Base-by-base conservation (phyloP, 2,113 vertebrate genomes). In the Lota lota region DNA sequence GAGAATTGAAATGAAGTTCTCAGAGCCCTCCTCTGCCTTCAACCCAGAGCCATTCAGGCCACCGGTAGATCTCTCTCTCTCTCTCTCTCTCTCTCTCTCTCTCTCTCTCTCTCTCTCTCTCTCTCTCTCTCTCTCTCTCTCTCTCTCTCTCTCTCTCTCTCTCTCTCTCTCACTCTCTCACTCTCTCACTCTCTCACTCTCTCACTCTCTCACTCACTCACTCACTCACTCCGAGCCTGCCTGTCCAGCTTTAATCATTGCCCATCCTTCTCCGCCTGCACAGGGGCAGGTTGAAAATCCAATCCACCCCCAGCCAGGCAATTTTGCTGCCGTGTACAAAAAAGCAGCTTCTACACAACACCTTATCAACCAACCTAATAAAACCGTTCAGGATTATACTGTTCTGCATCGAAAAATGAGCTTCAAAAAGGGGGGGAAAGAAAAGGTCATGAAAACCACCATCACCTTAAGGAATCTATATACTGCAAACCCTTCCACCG, bases 1-100 rank as follows among this genome's bases (percentile, higher is more conserved):
- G 63, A 40, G 61, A 61, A 73, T 79, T 14, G 64, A 79, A 84
- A 88, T 80, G 77, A 82, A 82, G 82, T 81, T 70, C 64, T 63
- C 1, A 10, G 56, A 58, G 70, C 63, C 77, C 78, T 79, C 78
- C 64, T 28, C 11, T 2, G 28, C 6, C 40, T 61, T 69, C 22
- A 58, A 56, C 66, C 57, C 18, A 69, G 28, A 28, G 70, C 64
- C 74, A 60, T 59, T 69, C 64, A 33, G 10, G 24, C 60, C 20
- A 70, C 24, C 54, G 63, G 67, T 47, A 14, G 40, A 47, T 8
- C 40, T 47, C 8, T 12, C 40, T 10, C 40, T 8, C 40, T 47
- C 40, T 14, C 10, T 2, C 40, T 14, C 40, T n/a, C 51, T 51
- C 67, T 56, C 15, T 51, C 58, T 36, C 4, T 5, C 15, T 18